Percentiles rank a stretch among this genome's conserved stretches.
Evolutionary conservation across 1,140 invertebrate genomes (phyloP).

Genomic region (Heliconius eleuchia): DNA sequence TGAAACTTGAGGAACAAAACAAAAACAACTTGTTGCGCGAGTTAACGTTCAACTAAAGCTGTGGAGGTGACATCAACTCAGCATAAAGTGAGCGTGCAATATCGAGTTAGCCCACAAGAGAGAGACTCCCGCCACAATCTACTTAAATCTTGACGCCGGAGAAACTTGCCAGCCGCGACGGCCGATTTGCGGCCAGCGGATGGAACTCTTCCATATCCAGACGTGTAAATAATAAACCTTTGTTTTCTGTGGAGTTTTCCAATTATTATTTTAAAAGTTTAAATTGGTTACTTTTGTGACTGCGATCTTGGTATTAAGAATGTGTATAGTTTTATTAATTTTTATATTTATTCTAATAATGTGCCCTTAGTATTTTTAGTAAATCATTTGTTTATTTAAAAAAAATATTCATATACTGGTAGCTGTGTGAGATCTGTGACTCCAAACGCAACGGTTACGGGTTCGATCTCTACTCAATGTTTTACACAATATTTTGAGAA

Average conservation of each 20-base stretch:
- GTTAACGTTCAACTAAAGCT: slow-evolving; percentile 57
- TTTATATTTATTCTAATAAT: no score
- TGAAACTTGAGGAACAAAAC: slow-evolving; percentile 22
- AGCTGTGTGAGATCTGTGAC: no score
- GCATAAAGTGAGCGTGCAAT: slow-evolving; percentile 71
- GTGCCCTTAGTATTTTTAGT: no score
- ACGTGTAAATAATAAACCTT: slow-evolving; percentile 28
- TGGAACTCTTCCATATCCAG: slow-evolving; percentile 28
- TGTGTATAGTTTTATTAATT: background rate
- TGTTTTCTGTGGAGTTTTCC: slow-evolving; percentile 11
- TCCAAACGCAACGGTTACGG: no score
- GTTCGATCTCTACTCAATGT: no score
- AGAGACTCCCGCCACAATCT: slow-evolving; percentile 65
- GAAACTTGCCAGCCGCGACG: slow-evolving; percentile 34
- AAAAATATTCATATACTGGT: no score
- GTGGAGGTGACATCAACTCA: slow-evolving; percentile 61
- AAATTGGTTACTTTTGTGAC: background rate
- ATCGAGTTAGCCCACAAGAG: slow-evolving; percentile 67
- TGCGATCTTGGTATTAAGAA: background rate
- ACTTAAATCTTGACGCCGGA: slow-evolving; percentile 67
- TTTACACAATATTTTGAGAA: no score
- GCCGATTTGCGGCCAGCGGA: slow-evolving; percentile 35
- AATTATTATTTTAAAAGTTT: slow-evolving; percentile 23
- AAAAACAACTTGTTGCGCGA: slow-evolving; percentile 63
- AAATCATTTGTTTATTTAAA: no score